Evolutionary conservation across 30 jellyfish, hydroid and myxozoan species (phyloP).

Genomic region (Pseudorhiza aurosa): DNA sequence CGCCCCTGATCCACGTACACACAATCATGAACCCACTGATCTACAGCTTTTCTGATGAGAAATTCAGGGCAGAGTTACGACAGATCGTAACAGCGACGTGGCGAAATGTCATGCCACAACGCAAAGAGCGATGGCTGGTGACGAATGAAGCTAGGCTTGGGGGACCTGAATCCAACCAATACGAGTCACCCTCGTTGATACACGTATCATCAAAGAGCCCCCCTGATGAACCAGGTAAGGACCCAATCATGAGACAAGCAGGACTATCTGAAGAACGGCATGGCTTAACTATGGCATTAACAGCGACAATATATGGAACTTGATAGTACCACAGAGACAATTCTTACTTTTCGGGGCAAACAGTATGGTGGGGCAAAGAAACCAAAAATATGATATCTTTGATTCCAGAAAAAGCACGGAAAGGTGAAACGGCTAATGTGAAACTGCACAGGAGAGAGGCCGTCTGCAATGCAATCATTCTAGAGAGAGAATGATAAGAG

Average conservation of each 20-base stretch:
- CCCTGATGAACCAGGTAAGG: background rate
- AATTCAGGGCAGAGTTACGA: conserved; percentile 18
- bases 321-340: too few relatives aligned
- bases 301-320: background rate
- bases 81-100: background rate
- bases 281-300: background rate
- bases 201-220: background rate
- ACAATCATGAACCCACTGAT: conserved; percentile 55
- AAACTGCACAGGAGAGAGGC: too few relatives aligned
- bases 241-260: background rate
- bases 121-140: background rate
- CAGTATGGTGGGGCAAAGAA: too few relatives aligned
- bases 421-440: too few relatives aligned
- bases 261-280: background rate
- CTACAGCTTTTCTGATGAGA: conserved; percentile 52
- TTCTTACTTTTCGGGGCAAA: too few relatives aligned
- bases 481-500: too few relatives aligned
- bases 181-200: conserved; percentile 1
- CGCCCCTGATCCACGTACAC: conserved; percentile 66
- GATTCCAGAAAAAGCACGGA: too few relatives aligned
- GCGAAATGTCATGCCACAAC: background rate
- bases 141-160: background rate
- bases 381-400: too few relatives aligned
- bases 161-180: background rate
- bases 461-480: too few relatives aligned